phyloP scores from a whole-genome alignment of 2,888 invertebrate genomes.

The Leptinotarsa tumamoca region DNA sequence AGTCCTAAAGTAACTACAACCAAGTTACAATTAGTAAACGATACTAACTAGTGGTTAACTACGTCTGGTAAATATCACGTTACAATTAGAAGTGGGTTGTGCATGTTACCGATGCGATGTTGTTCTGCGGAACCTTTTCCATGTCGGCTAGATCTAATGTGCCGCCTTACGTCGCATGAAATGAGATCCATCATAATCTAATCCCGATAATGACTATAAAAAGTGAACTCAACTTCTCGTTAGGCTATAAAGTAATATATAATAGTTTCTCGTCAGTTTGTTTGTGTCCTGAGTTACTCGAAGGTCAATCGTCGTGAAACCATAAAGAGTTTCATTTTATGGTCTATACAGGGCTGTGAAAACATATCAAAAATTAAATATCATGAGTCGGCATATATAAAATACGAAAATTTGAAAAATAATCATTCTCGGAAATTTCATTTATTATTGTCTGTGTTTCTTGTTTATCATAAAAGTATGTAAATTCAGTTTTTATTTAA shows the following conservation, averaged over 20 bases:
- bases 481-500: too few relatives aligned
- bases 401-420: too few relatives aligned
- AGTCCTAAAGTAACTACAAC: constrained; percentile 33
- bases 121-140: constrained; percentile 23
- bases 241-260: constrained; percentile 20
- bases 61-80: constrained; percentile 53
- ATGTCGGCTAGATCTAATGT: constrained; percentile 32
- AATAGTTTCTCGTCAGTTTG: constrained; percentile 23
- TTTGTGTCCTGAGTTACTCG: background rate
- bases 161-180: constrained; percentile 35
- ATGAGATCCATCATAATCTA: constrained; percentile 38
- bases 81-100: constrained; percentile 48
- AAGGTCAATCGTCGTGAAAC: background rate
- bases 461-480: too few relatives aligned
- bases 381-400: too few relatives aligned
- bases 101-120: constrained; percentile 23
- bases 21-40: constrained; percentile 53
- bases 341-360: background rate
- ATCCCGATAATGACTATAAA: constrained; percentile 31
- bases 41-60: constrained; percentile 56
- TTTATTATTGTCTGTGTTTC: too few relatives aligned
- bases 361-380: background rate
- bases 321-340: background rate
- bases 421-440: too few relatives aligned
- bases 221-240: constrained; percentile 32